Percentiles rank a stretch among this genome's conserved stretches.
Conservation (phyloP, 2,888 invertebrate species). For the Melanostoma mellinum region DNA sequence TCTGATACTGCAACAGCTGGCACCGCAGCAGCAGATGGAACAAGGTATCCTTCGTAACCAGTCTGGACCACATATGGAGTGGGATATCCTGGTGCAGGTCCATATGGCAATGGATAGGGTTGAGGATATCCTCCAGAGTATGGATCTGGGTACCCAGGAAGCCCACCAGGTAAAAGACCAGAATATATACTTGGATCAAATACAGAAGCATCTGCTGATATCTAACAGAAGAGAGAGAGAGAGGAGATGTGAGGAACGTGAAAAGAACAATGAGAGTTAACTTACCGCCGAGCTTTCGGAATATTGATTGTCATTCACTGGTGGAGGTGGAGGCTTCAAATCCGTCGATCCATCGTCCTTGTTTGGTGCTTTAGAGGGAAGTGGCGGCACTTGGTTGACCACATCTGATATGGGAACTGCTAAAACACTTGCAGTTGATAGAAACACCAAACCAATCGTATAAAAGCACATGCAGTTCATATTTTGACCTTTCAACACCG, state of each 20-base stretch:
- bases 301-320: slow-evolving; percentile 29
- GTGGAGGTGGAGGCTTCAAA: slow-evolving; percentile 50
- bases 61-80: slow-evolving; percentile 80
- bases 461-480: slow-evolving; percentile 37
- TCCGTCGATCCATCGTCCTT: slow-evolving; percentile 54
- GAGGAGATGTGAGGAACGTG: background rate
- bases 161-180: slow-evolving; percentile 77
- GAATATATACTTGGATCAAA: slow-evolving; percentile 77
- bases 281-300: slow-evolving; percentile 51
- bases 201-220: slow-evolving; percentile 75
- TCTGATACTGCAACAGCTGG: slow-evolving; percentile 70
- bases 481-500: slow-evolving; percentile 32
- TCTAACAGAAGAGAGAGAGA: slow-evolving; percentile 1
- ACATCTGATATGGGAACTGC: slow-evolving; percentile 46
- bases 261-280: background rate
- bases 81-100: slow-evolving; percentile 75
- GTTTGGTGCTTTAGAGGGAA: background rate
- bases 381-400: slow-evolving; percentile 53
- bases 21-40: slow-evolving; percentile 76
- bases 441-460: slow-evolving; percentile 27
- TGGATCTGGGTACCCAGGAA: slow-evolving; percentile 75
- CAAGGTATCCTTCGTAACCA: slow-evolving; percentile 82
- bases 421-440: slow-evolving; percentile 17
- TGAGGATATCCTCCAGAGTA: slow-evolving; percentile 64
- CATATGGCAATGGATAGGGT: slow-evolving; percentile 72